These are phyloP conservation scores for Euwallacea similis DNA, from an alignment of 1,140 invertebrate genomes.

Conservation along the genomic window DNA sequence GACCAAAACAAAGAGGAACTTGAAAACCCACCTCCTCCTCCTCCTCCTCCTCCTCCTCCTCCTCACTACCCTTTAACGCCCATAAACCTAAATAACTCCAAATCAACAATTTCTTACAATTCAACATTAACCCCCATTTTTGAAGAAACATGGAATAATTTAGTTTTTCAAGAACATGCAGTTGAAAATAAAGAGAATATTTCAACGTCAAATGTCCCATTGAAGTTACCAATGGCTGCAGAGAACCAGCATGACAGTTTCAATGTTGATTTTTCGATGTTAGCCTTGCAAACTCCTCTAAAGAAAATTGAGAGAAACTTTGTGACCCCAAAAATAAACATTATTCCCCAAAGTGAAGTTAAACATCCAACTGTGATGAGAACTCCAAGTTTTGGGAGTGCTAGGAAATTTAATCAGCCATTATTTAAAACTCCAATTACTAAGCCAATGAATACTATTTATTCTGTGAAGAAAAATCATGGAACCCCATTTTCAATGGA, in stretches of 20 bases:
- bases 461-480: slow-evolving; percentile 8
- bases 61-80: too few species aligned
- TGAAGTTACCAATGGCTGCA: not conserved
- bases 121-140: too few species aligned
- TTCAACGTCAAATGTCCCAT: not conserved
- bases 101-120: too few species aligned
- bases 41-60: too few species aligned
- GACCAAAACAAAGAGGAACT: not conserved
- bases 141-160: too few species aligned
- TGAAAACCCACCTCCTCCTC: too few species aligned
- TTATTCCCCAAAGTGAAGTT: slow-evolving; percentile 20
- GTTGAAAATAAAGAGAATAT: slow-evolving; percentile 12
- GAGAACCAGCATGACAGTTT: slow-evolving; percentile 35
- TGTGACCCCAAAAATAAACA: slow-evolving; percentile 36
- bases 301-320: slow-evolving; percentile 29
- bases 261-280: slow-evolving; percentile 36
- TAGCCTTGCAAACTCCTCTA: slow-evolving; percentile 32
- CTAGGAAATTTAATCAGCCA: slow-evolving; percentile 3
- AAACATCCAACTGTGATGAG: slow-evolving; percentile 10
- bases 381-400: not conserved
- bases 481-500: too few species aligned
- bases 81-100: too few species aligned
- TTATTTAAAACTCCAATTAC: slow-evolving; percentile 30
- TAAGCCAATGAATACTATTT: slow-evolving; percentile 6
- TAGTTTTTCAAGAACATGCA: too few species aligned